Conservation (phyloP, 2,888 invertebrate genomes). For the Macrosoma leucophasiata region DNA sequence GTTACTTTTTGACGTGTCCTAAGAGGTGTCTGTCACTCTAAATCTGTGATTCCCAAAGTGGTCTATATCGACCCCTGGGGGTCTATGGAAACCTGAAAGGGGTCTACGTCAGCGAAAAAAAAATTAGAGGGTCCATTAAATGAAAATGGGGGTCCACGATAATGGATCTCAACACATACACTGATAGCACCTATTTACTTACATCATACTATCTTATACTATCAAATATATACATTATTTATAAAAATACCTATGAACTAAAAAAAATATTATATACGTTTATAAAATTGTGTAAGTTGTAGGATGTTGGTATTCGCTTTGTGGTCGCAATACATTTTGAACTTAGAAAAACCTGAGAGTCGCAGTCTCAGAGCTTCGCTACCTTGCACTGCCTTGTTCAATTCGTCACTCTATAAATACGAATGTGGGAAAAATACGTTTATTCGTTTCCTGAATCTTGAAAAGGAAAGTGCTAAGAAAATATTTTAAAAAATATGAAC, state of each 20-base stretch:
- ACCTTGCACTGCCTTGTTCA: conserved; percentile 17
- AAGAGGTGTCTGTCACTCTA: too few relatives aligned
- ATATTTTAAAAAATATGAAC: too few relatives aligned
- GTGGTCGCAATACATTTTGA: too few relatives aligned
- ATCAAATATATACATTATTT: conserved; percentile 11
- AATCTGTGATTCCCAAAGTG: too few relatives aligned
- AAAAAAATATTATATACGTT: conserved; percentile 19
- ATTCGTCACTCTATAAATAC: conserved; percentile 16
- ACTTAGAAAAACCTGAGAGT: conserved; percentile 19
- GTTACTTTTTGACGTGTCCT: too few relatives aligned
- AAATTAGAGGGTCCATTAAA: conserved; percentile 15
- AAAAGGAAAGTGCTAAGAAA: too few relatives aligned
- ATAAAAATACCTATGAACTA: conserved; percentile 16
- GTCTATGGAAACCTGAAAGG: too few relatives aligned
- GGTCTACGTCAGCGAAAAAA: too few relatives aligned
- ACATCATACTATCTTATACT: conserved; percentile 11
- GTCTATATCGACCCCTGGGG: too few relatives aligned
- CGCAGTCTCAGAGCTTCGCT: conserved; percentile 16
- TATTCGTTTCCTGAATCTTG: conserved; percentile 17
- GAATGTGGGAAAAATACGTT: conserved; percentile 15
- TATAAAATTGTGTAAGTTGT: conserved; percentile 19
- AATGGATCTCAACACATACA: conserved; percentile 19
- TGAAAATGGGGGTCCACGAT: conserved; percentile 17
- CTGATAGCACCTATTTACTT: conserved; percentile 16
- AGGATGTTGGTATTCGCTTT: conserved; percentile 19